These are phyloP conservation scores for Augochlorella aurata DNA, from an alignment of 2,888 invertebrate species.

Conservation along the genomic window DNA sequence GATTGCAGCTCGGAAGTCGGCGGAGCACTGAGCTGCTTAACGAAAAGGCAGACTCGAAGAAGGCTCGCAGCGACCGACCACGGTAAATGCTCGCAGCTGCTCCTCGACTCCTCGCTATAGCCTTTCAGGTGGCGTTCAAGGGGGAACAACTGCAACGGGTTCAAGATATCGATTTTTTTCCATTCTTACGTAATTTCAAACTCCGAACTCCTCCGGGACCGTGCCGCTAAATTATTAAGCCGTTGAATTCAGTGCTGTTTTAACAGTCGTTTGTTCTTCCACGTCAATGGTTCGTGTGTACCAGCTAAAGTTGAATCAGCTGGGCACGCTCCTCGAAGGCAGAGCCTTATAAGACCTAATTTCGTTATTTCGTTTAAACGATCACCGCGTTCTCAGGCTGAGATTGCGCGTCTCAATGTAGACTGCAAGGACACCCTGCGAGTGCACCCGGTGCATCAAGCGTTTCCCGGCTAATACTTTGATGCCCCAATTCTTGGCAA, in stretches of 20 bases:
- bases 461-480: conserved; percentile 3
- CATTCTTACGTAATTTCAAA: conserved; percentile 1
- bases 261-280: no score
- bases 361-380: background rate
- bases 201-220: background rate
- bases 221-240: background rate
- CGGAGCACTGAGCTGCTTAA: conserved; percentile 46
- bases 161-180: conserved; percentile 5
- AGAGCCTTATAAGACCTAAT: background rate
- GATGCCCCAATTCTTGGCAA: background rate
- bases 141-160: background rate
- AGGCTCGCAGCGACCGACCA: conserved; percentile 40
- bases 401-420: no score
- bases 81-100: conserved; percentile 47
- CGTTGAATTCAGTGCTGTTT: background rate
- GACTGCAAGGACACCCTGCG: background rate
- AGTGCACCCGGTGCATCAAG: background rate
- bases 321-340: no score
- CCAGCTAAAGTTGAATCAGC: no score
- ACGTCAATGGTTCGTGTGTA: no score
- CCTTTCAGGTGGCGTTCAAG: conserved; percentile 12
- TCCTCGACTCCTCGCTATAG: background rate
- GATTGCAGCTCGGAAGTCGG: conserved; percentile 51
- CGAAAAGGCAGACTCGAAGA: conserved; percentile 43
- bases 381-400: background rate